Evolutionary conservation across 2,113 vertebrate species (phyloP), one percentile per base, ranked within the genome.

Genomic region (Cyanistes caeruleus): DNA sequence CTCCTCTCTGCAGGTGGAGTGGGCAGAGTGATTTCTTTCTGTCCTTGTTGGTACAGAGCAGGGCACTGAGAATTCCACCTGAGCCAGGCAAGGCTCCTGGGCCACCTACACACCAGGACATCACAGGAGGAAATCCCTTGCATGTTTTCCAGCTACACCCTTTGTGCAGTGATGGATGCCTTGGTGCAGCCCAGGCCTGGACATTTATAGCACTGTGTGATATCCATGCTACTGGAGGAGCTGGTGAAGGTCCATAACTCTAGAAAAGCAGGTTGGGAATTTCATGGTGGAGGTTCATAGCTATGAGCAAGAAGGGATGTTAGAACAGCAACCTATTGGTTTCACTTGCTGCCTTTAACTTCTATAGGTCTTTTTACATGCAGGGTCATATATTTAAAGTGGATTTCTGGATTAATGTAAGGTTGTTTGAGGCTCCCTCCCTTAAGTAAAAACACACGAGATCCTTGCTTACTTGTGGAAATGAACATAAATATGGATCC

Each of bases 401-500:
- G 73, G 69, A 93, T 95, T 96, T 94, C 84, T 96, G 52, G 62
- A 81, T 93, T 94, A 92, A 89, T 87, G 76, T 82, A 89, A 93
- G 64, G 48, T 78, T 84, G 70, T 90, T 92, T 84, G 62, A 65
- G 64, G 35, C 27, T 93, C 60, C 72, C 15, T 78, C 49, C n/a
- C 56, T 62, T 94, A 92, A 96, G 69, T 93, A 49, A 87, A 96
- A 93, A 75, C 93, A 92, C 79, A 81, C 20, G 3, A 89, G 49
- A 84, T 35, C 23, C 37, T 72, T 4, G 16, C 58, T 90, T 86
- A 94, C 92, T 96, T 89, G 76, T 94, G 73, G 90, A 93, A 94
- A 76, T 44, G n/a, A 49, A 33, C 43, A 82, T 53, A 95, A 96
- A 95, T 94, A 84, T 53, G 73, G 73, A 86, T 90, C 68, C 3